phyloP scores from a whole-genome alignment of 2,888 invertebrate species.

The Drosophila gaucha region DNA sequence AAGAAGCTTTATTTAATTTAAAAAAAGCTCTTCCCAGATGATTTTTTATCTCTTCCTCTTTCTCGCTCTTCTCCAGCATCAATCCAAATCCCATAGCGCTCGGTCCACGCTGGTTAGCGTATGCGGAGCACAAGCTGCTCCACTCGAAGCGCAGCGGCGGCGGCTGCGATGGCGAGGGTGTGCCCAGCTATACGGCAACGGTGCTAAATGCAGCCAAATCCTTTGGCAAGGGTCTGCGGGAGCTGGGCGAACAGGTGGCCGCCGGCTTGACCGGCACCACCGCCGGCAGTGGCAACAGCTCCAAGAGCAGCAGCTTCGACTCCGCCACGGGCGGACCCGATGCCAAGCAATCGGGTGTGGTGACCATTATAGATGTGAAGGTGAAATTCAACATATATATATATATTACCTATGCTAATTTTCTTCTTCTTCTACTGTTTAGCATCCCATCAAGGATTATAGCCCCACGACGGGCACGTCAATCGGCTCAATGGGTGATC shows the following conservation, averaged over 20 bases:
- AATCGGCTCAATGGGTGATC: slow-evolving; percentile 85
- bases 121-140: slow-evolving; percentile 93
- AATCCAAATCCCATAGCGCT: slow-evolving; percentile 93
- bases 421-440: neutral
- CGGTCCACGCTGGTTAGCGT: slow-evolving; percentile 93
- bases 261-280: slow-evolving; percentile 92
- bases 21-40: neutral
- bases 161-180: slow-evolving; percentile 93
- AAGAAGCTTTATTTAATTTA: no score
- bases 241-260: slow-evolving; percentile 95
- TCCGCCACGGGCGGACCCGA: slow-evolving; percentile 85
- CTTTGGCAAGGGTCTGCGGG: slow-evolving; percentile 94
- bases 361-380: slow-evolving; percentile 94
- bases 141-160: slow-evolving; percentile 92
- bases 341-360: slow-evolving; percentile 93
- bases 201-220: slow-evolving; percentile 98
- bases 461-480: slow-evolving; percentile 83
- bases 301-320: slow-evolving; percentile 85
- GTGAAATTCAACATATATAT: slow-evolving; percentile 83
- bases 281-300: slow-evolving; percentile 82
- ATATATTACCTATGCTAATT: neutral
- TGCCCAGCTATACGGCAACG: slow-evolving; percentile 95
- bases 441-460: slow-evolving; percentile 83
- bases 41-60: neutral
- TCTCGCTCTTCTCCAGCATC: slow-evolving; percentile 64